These are phyloP conservation scores for Lasioglossum leucozonium DNA, from an alignment of 2,888 invertebrate species.

Conservation along the genomic window DNA sequence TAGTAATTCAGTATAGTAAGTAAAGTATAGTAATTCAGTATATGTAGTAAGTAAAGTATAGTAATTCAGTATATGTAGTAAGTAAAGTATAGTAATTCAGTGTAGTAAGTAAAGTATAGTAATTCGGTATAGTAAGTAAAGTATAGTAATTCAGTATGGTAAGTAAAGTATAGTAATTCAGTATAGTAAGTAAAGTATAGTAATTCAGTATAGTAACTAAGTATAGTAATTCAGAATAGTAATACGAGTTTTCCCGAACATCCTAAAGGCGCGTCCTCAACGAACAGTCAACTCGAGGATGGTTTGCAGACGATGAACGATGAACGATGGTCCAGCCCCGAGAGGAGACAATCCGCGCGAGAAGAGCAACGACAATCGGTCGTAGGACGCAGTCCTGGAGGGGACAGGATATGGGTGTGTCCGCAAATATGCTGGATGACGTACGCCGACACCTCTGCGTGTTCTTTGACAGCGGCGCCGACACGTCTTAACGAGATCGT, in stretches of 20 bases:
- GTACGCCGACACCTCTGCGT: conserved; percentile 62
- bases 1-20: too few species aligned
- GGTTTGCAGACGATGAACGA: not conserved
- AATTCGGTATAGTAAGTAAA: too few species aligned
- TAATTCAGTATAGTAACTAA: too few species aligned
- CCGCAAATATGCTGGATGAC: conserved; percentile 72
- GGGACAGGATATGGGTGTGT: conserved; percentile 79
- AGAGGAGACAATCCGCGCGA: conserved; percentile 9
- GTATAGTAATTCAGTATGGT: too few species aligned
- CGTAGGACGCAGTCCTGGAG: conserved; percentile 73
- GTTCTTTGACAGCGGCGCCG: conserved; percentile 40
- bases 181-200: too few species aligned
- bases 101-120: too few species aligned
- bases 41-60: too few species aligned
- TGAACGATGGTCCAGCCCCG: not conserved
- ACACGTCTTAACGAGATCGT: conserved; percentile 67
- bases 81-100: too few species aligned
- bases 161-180: too few species aligned
- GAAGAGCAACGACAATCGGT: conserved; percentile 74
- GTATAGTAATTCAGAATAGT: too few species aligned
- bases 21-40: too few species aligned
- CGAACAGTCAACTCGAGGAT: not conserved
- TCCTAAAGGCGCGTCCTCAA: not conserved
- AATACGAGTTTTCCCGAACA: not conserved
- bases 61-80: too few species aligned